Conservation (phyloP, 2,113 vertebrate species). For the Arizona elegans region DNA sequence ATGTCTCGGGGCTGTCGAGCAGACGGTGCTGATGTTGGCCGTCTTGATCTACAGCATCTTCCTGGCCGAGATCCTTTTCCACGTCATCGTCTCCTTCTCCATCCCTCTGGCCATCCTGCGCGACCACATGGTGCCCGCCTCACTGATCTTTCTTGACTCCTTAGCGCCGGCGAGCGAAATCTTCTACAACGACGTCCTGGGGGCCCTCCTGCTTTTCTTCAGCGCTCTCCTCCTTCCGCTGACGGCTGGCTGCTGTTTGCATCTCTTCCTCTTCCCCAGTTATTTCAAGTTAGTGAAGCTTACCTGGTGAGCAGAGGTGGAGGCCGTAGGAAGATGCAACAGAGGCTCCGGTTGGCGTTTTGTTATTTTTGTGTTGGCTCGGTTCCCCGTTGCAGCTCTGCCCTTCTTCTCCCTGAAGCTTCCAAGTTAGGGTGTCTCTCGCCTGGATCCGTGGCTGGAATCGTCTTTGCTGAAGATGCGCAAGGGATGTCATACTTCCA, state of each 20-base stretch:
- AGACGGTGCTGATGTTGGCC: not conserved
- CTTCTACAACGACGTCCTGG: not conserved
- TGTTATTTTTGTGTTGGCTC: not conserved
- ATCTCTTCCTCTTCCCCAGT: constrained; percentile 3
- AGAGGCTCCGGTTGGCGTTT: not conserved
- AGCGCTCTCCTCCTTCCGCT: not conserved
- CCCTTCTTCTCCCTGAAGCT: not conserved
- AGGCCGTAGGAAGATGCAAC: not conserved
- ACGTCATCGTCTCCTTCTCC: not conserved
- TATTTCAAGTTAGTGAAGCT: constrained; percentile 5
- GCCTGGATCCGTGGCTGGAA: not conserved
- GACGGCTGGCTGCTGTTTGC: not conserved
- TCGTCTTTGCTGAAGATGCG: not conserved
- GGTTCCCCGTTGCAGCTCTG: not conserved
- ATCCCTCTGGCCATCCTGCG: not conserved
- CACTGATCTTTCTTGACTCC: not conserved
- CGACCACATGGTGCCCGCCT: constrained; percentile 1
- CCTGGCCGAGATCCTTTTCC: not conserved
- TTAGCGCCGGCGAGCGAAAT: not conserved
- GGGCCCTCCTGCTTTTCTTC: not conserved
- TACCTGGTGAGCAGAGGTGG: not conserved
- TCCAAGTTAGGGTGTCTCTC: not conserved
- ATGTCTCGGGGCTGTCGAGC: not conserved
- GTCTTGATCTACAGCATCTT: constrained; percentile 7
- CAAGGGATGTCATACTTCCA: not conserved